Evolutionary conservation across 2,113 vertebrate species (phyloP).

Genomic region (Orycteropus afer): DNA sequence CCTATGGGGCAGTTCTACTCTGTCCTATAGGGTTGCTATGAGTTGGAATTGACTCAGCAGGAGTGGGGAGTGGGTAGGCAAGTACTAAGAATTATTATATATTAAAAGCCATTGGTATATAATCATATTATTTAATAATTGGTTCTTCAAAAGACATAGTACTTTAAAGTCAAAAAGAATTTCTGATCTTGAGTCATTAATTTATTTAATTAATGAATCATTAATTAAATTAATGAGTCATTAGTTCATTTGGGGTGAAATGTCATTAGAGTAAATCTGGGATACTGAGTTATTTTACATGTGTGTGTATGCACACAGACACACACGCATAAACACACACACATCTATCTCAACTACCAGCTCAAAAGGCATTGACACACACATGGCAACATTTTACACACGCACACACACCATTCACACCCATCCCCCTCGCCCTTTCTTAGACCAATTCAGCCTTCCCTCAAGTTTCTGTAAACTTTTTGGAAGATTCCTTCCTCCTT

Average conservation of each 20-base stretch:
- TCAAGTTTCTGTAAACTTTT: not conserved
- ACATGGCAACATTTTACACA: too few relatives aligned
- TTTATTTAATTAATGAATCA: not conserved
- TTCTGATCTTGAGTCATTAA: constrained; percentile 54
- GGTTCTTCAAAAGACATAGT: constrained; percentile 49
- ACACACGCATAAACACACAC: too few relatives aligned
- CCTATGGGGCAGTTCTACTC: too few relatives aligned
- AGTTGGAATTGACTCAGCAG: too few relatives aligned
- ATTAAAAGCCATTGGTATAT: constrained; percentile 61
- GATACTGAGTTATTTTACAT: not conserved
- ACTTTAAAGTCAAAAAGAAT: constrained; percentile 33
- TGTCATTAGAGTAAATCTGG: not conserved
- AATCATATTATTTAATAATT: constrained; percentile 60
- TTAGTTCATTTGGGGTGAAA: constrained; percentile 20
- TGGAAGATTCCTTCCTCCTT: not conserved
- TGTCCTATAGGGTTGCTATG: too few relatives aligned
- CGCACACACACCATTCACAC: not conserved
- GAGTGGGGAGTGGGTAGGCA: not conserved
- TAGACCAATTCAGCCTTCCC: not conserved
- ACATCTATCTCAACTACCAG: too few relatives aligned
- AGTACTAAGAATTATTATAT: constrained; percentile 61
- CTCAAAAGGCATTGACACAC: too few relatives aligned
- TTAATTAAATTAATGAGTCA: too few relatives aligned
- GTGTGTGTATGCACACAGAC: not conserved
- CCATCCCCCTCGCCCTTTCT: not conserved